A percentile compares a stretch with the other conserved stretches of the same genome.
Evolutionary conservation across 2,888 invertebrate genomes (phyloP).

Genomic region (Chaetogeoica ovagalla): DNA sequence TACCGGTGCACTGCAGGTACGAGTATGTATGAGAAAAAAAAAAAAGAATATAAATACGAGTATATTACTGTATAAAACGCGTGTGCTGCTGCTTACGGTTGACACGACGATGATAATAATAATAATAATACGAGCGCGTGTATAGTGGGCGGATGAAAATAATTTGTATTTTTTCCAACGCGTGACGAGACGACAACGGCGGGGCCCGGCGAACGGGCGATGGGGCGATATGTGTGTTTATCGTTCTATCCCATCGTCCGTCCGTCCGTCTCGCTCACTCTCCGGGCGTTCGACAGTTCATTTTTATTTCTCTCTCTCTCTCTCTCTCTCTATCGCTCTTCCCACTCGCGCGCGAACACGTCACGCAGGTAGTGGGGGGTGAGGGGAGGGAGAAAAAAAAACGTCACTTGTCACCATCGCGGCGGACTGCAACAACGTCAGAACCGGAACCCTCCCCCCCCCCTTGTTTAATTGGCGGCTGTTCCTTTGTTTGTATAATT

Average conservation of each 20-base stretch:
- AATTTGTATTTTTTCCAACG: constrained; percentile 51
- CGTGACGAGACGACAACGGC: constrained; percentile 39
- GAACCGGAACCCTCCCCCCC: constrained; percentile 51
- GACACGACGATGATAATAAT: background rate
- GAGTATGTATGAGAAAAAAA: background rate
- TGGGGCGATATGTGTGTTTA: constrained; percentile 46
- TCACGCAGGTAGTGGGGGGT: background rate
- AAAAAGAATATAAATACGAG: no score
- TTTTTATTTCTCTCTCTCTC: no score
- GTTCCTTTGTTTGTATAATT: constrained; percentile 52
- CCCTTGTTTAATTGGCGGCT: constrained; percentile 52
- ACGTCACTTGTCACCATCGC: constrained; percentile 39
- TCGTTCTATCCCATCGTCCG: background rate
- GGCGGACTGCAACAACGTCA: constrained; percentile 10
- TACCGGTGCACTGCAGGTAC: background rate
- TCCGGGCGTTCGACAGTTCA: background rate
- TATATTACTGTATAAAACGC: no score
- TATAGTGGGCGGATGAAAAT: constrained; percentile 47
- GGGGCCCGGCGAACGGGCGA: constrained; percentile 27
- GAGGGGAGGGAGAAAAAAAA: no score
- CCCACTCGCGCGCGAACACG: background rate
- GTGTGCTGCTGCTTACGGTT: background rate
- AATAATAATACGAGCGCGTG: no score
- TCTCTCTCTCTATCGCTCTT: constrained; percentile 1
- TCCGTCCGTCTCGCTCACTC: background rate